Evolutionary conservation across 2,888 invertebrate genomes (phyloP).

Genomic region (Laspeyria flexula): DNA sequence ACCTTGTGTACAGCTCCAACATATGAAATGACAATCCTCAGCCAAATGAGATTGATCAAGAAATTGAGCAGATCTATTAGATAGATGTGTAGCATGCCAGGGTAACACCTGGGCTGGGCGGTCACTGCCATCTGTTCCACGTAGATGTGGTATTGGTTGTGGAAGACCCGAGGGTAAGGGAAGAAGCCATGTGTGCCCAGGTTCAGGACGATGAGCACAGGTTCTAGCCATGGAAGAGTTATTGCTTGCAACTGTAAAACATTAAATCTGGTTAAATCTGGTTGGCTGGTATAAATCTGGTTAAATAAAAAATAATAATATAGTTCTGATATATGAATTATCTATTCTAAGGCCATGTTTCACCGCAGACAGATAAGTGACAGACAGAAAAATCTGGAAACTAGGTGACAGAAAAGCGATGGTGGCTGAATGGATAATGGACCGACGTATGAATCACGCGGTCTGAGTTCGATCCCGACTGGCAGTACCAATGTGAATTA

Average conservation of each 20-base stretch:
- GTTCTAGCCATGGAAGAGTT: slow-evolving; percentile 60
- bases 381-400: too few species aligned
- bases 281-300: too few species aligned
- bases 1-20: slow-evolving; percentile 66
- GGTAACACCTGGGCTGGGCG: slow-evolving; percentile 59
- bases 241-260: slow-evolving; percentile 53
- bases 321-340: too few species aligned
- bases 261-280: too few species aligned
- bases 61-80: slow-evolving; percentile 64
- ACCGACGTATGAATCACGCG: too few species aligned
- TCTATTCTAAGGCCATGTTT: too few species aligned
- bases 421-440: too few species aligned
- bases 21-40: slow-evolving; percentile 63
- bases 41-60: slow-evolving; percentile 68
- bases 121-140: slow-evolving; percentile 52
- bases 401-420: too few species aligned
- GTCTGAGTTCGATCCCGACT: too few species aligned
- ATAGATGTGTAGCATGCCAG: slow-evolving; percentile 69
- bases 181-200: slow-evolving; percentile 76
- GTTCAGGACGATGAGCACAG: slow-evolving; percentile 62
- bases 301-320: too few species aligned
- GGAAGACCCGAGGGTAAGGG: slow-evolving; percentile 63
- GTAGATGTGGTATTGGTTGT: slow-evolving; percentile 52
- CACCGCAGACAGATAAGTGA: too few species aligned
- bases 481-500: too few species aligned